Conservation (phyloP, 2,113 vertebrate species). For the Psilopsiagon aurifrons region DNA sequence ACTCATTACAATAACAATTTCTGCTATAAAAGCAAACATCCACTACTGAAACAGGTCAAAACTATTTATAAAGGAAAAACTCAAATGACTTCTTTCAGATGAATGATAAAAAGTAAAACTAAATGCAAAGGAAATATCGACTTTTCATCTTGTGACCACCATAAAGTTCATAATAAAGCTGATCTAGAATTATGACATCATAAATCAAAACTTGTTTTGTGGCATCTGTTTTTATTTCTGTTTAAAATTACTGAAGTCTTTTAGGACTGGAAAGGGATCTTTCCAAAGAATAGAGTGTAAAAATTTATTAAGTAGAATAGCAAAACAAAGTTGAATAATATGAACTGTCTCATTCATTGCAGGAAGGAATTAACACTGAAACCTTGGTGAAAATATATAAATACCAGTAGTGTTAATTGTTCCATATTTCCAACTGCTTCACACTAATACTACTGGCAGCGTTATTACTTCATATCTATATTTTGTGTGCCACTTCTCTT, state of each 20-base stretch:
- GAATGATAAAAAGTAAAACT: background rate
- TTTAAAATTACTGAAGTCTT: background rate
- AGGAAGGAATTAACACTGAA: background rate
- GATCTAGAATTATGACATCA: background rate
- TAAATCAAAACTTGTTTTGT: background rate
- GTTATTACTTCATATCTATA: background rate
- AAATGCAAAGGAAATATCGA: background rate
- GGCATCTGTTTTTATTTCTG: background rate
- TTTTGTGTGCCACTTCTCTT: background rate
- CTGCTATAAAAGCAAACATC: background rate
- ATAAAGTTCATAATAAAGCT: background rate
- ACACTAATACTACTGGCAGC: background rate
- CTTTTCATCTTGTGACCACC: background rate
- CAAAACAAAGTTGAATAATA: background rate
- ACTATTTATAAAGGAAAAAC: background rate
- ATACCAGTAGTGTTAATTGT: background rate
- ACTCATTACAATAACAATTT: background rate
- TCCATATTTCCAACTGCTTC: background rate
- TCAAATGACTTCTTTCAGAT: background rate
- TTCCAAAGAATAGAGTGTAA: background rate
- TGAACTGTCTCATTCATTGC: background rate
- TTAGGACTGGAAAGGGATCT: background rate
- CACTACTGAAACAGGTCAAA: background rate
- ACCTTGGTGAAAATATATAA: background rate
- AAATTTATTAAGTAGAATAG: background rate